Conservation (phyloP, 2,113 vertebrate species). For the Eidolon helvum region DNA sequence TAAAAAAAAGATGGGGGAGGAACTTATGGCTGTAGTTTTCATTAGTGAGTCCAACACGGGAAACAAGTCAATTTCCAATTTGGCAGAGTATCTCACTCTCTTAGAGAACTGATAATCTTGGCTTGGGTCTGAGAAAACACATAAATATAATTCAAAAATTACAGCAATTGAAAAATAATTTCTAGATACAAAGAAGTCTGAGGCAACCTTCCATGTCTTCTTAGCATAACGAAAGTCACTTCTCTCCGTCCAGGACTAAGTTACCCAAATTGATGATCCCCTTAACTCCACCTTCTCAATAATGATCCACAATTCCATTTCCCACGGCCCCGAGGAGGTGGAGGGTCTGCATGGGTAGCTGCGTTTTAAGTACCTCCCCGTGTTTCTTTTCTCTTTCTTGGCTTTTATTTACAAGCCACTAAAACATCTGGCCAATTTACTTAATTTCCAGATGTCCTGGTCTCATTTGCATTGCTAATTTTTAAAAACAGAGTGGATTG, state of each 20-base stretch:
- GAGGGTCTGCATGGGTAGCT: neutral
- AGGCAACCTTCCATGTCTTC: neutral
- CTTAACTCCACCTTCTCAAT: neutral
- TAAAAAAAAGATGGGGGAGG: neutral
- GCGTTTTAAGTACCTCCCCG: neutral
- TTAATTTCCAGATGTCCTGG: constrained; percentile 59
- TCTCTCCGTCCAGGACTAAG: neutral
- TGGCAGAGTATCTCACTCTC: constrained; percentile 34
- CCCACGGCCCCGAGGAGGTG: neutral
- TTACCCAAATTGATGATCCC: neutral
- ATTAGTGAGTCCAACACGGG: constrained; percentile 30
- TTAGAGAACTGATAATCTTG: constrained; percentile 45
- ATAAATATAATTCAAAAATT: constrained; percentile 58
- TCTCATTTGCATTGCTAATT: constrained; percentile 6
- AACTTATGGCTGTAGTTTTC: constrained; percentile 6
- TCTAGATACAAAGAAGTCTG: constrained; percentile 42
- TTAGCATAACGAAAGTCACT: neutral
- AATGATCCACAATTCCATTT: neutral
- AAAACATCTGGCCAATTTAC: constrained; percentile 61
- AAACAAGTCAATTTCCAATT: constrained; percentile 59
- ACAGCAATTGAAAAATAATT: constrained; percentile 69
- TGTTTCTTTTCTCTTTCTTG: neutral
- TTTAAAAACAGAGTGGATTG: neutral
- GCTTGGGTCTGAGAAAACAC: constrained; percentile 29
- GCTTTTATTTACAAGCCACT: constrained; percentile 54